Evolutionary conservation across 2,113 vertebrate species (phyloP).

Genomic region (Mormyrus lacerda): DNA sequence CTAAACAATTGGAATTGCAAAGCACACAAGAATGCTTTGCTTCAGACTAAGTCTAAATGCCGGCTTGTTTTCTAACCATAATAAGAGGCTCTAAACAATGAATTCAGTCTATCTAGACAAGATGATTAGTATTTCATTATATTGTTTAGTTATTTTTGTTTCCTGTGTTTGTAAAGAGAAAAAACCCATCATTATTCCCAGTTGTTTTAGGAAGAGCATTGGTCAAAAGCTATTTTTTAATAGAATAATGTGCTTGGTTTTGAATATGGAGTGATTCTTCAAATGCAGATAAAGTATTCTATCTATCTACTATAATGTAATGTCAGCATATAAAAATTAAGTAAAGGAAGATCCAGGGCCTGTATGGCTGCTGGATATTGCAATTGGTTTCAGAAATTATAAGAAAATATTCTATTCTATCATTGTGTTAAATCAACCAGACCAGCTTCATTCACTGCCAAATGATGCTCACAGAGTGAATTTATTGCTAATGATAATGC

Average conservation of each 20-base stretch:
- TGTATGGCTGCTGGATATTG: not conserved
- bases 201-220: not conserved
- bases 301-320: not conserved
- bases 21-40: slow-evolving; percentile 8
- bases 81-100: not conserved
- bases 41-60: slow-evolving; percentile 16
- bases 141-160: not conserved
- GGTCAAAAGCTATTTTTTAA: not conserved
- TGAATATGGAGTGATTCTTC: not conserved
- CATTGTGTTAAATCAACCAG: not conserved
- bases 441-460: not conserved
- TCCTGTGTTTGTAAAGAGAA: not conserved
- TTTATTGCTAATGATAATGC: not conserved
- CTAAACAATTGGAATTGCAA: slow-evolving; percentile 16
- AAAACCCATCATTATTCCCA: not conserved
- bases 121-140: not conserved
- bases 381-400: not conserved
- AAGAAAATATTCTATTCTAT: not conserved
- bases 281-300: not conserved
- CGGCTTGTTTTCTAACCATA: not conserved
- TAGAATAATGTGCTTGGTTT: not conserved
- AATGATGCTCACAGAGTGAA: not conserved
- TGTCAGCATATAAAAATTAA: not conserved
- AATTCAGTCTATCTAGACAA: not conserved
- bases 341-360: not conserved